These are phyloP conservation scores for Cephus sareptanus DNA, from an alignment of 2,888 invertebrate species.

Conservation along the genomic window DNA sequence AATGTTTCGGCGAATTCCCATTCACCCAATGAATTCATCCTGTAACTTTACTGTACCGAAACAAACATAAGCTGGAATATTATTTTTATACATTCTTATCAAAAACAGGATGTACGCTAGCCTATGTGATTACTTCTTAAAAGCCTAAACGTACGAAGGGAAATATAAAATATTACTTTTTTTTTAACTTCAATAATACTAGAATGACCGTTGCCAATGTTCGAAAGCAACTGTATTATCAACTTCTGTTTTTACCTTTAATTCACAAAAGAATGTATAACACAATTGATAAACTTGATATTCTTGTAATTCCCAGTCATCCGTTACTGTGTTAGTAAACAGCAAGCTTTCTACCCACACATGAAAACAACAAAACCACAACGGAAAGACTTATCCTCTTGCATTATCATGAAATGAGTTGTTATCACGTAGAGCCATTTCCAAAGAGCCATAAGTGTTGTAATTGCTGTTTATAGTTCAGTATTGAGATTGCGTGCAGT, in stretches of 20 bases:
- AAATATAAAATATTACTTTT: background rate
- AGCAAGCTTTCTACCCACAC: background rate
- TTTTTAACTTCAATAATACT: background rate
- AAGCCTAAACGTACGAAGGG: background rate
- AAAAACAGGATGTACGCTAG: constrained; percentile 15
- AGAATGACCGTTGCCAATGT: background rate
- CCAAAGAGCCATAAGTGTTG: constrained; percentile 23
- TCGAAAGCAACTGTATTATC: background rate
- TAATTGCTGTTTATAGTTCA: constrained; percentile 49
- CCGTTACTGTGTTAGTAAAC: background rate
- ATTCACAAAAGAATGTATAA: background rate
- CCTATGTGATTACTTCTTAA: background rate
- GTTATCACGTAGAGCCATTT: constrained; percentile 24
- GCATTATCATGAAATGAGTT: constrained; percentile 45
- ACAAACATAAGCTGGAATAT: constrained; percentile 5
- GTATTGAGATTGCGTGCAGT: constrained; percentile 5
- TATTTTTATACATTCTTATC: background rate
- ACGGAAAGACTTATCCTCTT: constrained; percentile 54
- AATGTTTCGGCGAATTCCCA: background rate
- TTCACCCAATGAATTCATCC: background rate
- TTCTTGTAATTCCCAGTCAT: background rate
- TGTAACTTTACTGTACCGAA: constrained; percentile 1
- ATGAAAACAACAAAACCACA: constrained; percentile 44
- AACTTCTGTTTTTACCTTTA: background rate
- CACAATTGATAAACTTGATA: background rate